Evolutionary conservation across 2,113 vertebrate species (phyloP), one percentile per base, ranked within the genome.

Genomic region (Microcebus lehilahytsara): DNA sequence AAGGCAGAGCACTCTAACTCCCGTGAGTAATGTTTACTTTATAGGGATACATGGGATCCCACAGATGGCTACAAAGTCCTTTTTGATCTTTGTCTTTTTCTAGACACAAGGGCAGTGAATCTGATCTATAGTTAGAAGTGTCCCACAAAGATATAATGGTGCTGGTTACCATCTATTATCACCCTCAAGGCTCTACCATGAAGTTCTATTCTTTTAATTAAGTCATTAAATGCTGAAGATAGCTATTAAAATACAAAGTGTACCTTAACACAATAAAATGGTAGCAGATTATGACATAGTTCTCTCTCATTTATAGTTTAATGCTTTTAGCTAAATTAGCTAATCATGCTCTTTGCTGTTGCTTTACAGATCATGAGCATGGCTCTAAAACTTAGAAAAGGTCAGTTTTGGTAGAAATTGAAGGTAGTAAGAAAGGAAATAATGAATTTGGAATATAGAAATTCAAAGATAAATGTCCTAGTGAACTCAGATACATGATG

Each of bases 331-430:
- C 64, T 92, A 71, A 78, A 96, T 89, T 74, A n/a, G 19, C 71
- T 89, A 83, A 78, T 67, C 20, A 66, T 62, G 27, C 0, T 86
- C 12, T 34, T 64, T 22, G 40, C 13, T 89, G 10, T 53, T 75
- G 67, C 37, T 77, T 79, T 92, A 72, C 89, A 89, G 96, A 84
- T 23, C 40, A 77, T 58, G 14, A 81, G 14, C 9, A 34, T 51
- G 58, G 37, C 9, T 72, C 74, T 86, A 72, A 96, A 92, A 93
- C 72, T 83, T 62, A 88, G 32, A 30, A 84, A 91, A 97, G 83
- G 34, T 93, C 42, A 89, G 23, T 85, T 89, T 58, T 89, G 32
- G 75, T 80, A 91, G 66, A 85, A 88, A 58, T 12, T 27, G 19
- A 93, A 89, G 22, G 40, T 58, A 89, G 16, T 46, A 64, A 78